phyloP scores from a whole-genome alignment of 1,140 invertebrate genomes.

The Microplitis mediator region DNA sequence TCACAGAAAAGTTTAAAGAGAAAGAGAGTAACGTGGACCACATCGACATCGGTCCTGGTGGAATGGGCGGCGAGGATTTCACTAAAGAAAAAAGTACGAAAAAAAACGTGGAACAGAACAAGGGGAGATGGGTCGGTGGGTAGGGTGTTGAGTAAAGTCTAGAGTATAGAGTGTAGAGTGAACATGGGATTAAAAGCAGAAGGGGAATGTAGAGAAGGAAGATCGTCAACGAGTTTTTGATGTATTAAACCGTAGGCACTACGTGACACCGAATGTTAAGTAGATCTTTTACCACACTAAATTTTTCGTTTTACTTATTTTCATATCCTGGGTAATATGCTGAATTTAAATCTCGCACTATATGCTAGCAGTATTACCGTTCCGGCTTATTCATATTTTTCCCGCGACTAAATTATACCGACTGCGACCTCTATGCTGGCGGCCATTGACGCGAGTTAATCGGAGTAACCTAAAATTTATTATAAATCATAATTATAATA shows the following conservation, averaged over 20 bases:
- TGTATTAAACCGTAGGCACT: constrained; percentile 61
- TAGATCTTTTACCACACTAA: constrained; percentile 51
- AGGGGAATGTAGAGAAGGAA: not conserved
- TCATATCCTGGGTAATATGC: not conserved
- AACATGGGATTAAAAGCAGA: constrained; percentile 3
- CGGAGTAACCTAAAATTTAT: too few species aligned
- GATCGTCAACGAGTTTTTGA: constrained; percentile 55
- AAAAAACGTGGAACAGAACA: constrained; percentile 26
- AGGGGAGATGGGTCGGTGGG: too few species aligned
- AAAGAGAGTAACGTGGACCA: too few species aligned
- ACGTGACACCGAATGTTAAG: constrained; percentile 64
- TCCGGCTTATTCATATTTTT: too few species aligned
- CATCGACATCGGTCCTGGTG: too few species aligned
- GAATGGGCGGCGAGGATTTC: constrained; percentile 13
- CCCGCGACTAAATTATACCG: too few species aligned
- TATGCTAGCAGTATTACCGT: not conserved
- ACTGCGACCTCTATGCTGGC: too few species aligned
- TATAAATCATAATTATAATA: too few species aligned
- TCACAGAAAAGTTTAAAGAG: too few species aligned
- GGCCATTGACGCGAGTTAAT: too few species aligned
- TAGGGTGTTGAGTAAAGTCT: not conserved
- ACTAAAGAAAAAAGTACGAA: not conserved
- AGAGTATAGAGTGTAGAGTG: not conserved
- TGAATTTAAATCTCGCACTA: not conserved
- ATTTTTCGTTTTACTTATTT: not conserved